Base-by-base conservation (phyloP, 2,797 vertebrate genomes). In the Merluccius polli region DNA sequence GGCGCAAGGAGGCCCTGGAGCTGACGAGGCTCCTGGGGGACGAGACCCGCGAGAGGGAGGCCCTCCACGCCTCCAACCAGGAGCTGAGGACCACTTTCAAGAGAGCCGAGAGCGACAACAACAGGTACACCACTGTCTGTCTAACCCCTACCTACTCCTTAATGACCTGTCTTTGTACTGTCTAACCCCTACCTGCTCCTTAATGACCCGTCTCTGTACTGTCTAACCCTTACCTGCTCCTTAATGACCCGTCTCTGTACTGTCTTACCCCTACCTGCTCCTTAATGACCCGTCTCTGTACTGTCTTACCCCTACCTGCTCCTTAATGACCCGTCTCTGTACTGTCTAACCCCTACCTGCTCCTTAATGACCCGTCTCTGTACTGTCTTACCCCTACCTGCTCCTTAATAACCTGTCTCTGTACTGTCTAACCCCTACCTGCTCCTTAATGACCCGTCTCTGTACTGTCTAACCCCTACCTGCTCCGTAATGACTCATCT, bases 61-160 rank as follows among this genome's bases (percentile, higher is more conserved):
- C 90, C 41, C 87, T 97, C 75, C 92, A 92, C 30, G 70, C 76
- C 7, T 95, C 95, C 33, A 96, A 95, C 75, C 77, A 89, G 13
- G 88, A 95, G 75, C 94, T 97, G 3, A 88, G 93, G 78, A 87
- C 84, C 4, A 75, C 86, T 2, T 35, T 96, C 74, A 93, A 90
- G 86, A 92, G 77, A 83, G 88, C 87, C 0, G 93, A 95, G 83
- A 92, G 91, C 36, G 94, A 96, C 81, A 95, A 92, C 81, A 95
- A 88, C 93, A 95, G 95, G 96, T 96, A 83, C 12, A 30, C 38
- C 41, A 8, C 32, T 13, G 11, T 31, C 52, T 63, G 52, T 1
- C 63, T 67, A 30, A 4, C 36, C 36, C 36, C 36, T 12, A 7
- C n/a, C 44, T 52, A 18, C 44, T 52, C 44, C 44, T 52, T 52